Base-by-base conservation (phyloP, 2,113 vertebrate genomes). In the Boleophthalmus pectinirostris region DNA sequence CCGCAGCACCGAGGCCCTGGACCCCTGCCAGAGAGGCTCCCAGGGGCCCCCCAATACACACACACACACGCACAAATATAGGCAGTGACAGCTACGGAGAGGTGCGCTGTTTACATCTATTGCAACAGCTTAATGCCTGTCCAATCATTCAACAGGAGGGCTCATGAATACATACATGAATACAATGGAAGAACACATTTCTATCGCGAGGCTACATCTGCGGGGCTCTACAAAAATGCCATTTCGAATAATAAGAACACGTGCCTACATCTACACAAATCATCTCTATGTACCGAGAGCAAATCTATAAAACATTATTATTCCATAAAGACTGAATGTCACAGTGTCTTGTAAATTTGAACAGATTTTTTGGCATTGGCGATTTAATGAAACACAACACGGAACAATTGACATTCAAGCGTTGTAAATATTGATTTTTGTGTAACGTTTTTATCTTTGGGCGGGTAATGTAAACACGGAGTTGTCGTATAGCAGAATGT, bases 1-100 rank as follows among this genome's bases (percentile, higher is more conserved):
- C 92, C 94, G 95, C 94, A 95, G 93, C 90, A 67, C 76, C 79
- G 82, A 75, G 92, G 92, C 93, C 85, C 90, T 95, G 95, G 94
- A 92, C 92, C 66, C 85, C 91, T 96, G 95, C 95, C 95, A 95
- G 93, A 85, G 58, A 33, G 58, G 58, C 25, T 61, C 58, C 58
- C 58, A 33, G 58, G 58, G 58, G 58, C 58, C 58, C 58, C 53
- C 58, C 58, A 12, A 86, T 91, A 94, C 92, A 87, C 43, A 61
- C 61, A 60, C 61, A 70, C 11, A 46, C 10, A 43, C 61, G 70
- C 64, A 81, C 10, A 74, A 53, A 49, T 49, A 49, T 16, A 53
- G 12, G 74, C 80, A 89, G 83, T 81, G 82, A 71, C 66, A 76
- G 60, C 54, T 72, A 75, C 81, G 75, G 78, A 79, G 81, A 87